A percentile compares a stretch with the other conserved stretches of the same genome.
Evolutionary conservation across 1,140 invertebrate genomes (phyloP).

Genomic region (Drosophila rhopaloa): DNA sequence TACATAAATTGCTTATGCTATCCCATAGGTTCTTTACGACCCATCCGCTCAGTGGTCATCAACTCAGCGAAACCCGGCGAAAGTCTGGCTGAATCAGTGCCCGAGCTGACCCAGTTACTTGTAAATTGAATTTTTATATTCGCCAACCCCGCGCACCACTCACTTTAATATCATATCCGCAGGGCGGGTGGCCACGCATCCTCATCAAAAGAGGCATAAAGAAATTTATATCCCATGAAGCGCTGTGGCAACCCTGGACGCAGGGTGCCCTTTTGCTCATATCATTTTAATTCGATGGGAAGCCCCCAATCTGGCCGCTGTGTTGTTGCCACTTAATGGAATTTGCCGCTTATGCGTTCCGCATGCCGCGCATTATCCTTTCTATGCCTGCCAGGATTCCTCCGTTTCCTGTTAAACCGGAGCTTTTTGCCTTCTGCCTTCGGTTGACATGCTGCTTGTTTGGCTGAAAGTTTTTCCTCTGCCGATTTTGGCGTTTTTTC

Average conservation of each 20-base stretch:
- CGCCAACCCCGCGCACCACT: conserved; percentile 15
- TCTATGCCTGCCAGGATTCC: conserved; percentile 48
- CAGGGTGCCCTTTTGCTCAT: conserved; percentile 33
- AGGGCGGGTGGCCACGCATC: conserved; percentile 23
- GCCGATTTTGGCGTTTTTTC: conserved; percentile 30
- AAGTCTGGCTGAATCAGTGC: conserved; percentile 7
- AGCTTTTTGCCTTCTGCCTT: conserved; percentile 31
- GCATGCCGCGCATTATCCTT: conserved; percentile 81
- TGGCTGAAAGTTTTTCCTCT: conserved; percentile 50
- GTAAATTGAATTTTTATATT: conserved; percentile 79
- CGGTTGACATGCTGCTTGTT: conserved; percentile 45
- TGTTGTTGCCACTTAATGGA: conserved; percentile 79
- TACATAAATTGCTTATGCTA: conserved; percentile 55
- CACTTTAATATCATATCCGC: conserved; percentile 10
- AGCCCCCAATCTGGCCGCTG: conserved; percentile 16
- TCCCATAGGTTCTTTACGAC: conserved; percentile 52
- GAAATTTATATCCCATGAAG: conserved; percentile 76
- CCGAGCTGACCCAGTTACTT: conserved; percentile 69
- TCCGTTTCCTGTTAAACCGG: conserved; percentile 57
- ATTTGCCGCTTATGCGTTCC: conserved; percentile 82
- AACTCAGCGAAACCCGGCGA: conserved; percentile 1
- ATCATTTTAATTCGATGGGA: conserved; percentile 72
- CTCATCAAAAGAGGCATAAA: conserved; percentile 70
- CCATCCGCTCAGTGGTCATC: conserved; percentile 31
- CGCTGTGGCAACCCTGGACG: conserved; percentile 61